Evolutionary conservation across 2,113 vertebrate species (phyloP).

Genomic region (Gymnocephalus cernua): DNA sequence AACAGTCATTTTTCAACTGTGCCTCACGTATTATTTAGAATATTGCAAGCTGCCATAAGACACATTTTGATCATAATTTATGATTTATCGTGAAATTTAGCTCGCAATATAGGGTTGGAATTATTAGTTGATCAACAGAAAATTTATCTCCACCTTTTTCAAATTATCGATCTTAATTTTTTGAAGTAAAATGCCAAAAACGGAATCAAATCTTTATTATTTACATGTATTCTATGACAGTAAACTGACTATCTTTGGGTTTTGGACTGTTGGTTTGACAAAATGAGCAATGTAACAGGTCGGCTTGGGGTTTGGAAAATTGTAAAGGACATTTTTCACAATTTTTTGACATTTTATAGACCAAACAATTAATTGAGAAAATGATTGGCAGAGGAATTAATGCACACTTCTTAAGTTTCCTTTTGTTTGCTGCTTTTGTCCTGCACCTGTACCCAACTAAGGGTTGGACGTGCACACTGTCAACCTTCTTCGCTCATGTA

Average conservation of each 20-base stretch:
- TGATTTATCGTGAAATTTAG: not conserved
- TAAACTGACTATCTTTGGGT: not conserved
- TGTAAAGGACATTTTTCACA: not conserved
- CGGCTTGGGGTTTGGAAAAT: not conserved
- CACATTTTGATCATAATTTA: not conserved
- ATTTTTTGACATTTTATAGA: not conserved
- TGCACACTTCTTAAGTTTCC: not conserved
- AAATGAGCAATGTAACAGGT: not conserved
- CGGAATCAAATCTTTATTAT: too few species aligned
- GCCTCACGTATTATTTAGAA: not conserved
- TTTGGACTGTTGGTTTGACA: not conserved
- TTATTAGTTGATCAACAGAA: not conserved
- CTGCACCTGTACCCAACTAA: not conserved
- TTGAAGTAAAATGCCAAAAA: not conserved
- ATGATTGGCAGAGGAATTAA: slow-evolving; percentile 13
- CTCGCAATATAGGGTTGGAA: not conserved
- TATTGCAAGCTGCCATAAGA: not conserved
- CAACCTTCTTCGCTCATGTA: not conserved
- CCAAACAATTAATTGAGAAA: not conserved
- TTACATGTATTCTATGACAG: not conserved
- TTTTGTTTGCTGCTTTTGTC: not conserved
- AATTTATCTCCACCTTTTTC: not conserved
- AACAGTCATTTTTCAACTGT: not conserved
- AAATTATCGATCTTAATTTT: not conserved
- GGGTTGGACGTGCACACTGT: not conserved